Base-by-base conservation (phyloP, 2,888 invertebrate species). In the Actias luna region DNA sequence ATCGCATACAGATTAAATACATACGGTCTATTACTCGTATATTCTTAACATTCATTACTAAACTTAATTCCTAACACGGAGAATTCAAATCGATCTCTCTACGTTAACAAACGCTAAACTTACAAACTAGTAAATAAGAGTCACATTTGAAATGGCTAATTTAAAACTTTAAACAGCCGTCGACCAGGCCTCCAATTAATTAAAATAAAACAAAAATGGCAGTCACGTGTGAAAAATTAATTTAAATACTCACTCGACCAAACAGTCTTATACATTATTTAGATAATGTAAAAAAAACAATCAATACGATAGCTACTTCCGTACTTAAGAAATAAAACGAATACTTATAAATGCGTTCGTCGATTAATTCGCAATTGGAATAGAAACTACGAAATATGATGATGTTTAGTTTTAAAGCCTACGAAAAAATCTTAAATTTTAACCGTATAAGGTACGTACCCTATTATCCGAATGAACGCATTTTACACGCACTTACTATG, bases 391-490 rank as follows among this genome's bases (percentile, higher is more conserved):
- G 72, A 83, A 80, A 79, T 82, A 82, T 74, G 77, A 80, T 64
- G n/a, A n/a, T 80, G n/a, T 42, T 25, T 22, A 46, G 5, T 33
- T 80, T 87, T 86, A 87, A 90, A 89, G 87, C 84, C 87, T 88
- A 90, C 80, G 83, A 80, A 85, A 75, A 83, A 83, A 84, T 77
- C 81, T 83, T 84, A 84, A 64, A 66, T 60, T 64, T 72, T 69
- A 61, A n/a, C n/a, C 22, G 18, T 59, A 55, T n/a, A n/a, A 29
- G 55, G 42, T 91, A 92, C 92, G 42, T 91, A 92, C 92, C 91
- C 92, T 88, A 91, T 85, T 75, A 72, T 86, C 91, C 91, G 88
- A 87, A 85, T 84, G 85, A 75, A 85, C 84, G 87, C 87, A 82
- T 84, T 83, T 80, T 75, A 84, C 83, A 86, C 83, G 46, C 22